Evolutionary conservation across 2,113 vertebrate genomes (phyloP), one percentile per base, ranked within the genome.

Genomic region (Campylomormyrus tamandua): DNA sequence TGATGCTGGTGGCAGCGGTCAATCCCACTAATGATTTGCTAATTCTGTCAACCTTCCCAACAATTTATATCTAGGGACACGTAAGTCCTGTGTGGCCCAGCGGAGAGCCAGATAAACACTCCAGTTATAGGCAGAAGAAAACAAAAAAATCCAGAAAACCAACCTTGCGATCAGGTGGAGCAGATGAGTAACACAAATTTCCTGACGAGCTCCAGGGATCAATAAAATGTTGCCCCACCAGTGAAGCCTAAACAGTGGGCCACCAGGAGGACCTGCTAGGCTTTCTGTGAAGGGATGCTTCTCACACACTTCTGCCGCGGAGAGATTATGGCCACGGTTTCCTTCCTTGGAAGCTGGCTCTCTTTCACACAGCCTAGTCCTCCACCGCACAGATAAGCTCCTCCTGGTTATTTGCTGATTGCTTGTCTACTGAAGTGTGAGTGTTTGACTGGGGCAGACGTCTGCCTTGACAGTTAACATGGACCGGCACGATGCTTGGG

Each of bases 101-200:
- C 3, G 2, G 2, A 19, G 24, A 35, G 49, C 19, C 77, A 46
- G 77, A 21, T 83, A 74, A 74, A 35, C 11, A 74, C 8, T 84
- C 17, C 42, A 11, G 53, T 62, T 62, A 24, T 39, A 24, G 0
- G 85, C 13, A 4, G 35, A 52, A 17, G 7, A 49, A 56, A 58
- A 48, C 0, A 1, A 45, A 5, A 62, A 27, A 91, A 49, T 87
- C 58, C 86, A 90, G 88, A 91, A 90, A 35, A 83, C 90, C 89
- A 90, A 92, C 90, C 89, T 90, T 19, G 10, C 53, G 86, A 52
- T 85, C 88, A 93, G 88, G 27, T 88, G 91, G 83, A 90, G 90
- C 92, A 91, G 91, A 53, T 92, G 91, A 94, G 93, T 92, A 92
- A 94, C 94, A 92, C 91, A 91, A 87, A 91, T n/a, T 62, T 91